These are phyloP conservation scores for Brachionus rubens DNA, from an alignment of 1,140 invertebrate genomes.

Conservation along the genomic window DNA sequence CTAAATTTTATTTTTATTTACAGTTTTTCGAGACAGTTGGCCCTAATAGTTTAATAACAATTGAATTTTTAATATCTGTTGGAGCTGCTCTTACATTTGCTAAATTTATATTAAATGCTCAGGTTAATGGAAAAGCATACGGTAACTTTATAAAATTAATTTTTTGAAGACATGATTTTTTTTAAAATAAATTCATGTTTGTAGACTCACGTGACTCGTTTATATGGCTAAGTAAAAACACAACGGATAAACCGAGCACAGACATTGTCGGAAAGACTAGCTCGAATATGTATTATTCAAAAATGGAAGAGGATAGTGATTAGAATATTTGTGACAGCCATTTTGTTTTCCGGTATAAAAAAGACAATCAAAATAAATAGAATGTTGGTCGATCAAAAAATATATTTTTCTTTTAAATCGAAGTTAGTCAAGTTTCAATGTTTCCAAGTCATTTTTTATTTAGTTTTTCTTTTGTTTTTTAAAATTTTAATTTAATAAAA, in stretches of 20 bases:
- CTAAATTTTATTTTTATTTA: not conserved
- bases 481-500: too few species aligned
- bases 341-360: too few species aligned
- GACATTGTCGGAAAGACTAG: not conserved
- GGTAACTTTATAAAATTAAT: not conserved
- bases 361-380: too few species aligned
- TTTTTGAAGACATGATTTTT: not conserved
- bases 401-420: too few species aligned
- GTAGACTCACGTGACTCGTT: not conserved
- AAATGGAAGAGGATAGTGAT: constrained; percentile 43
- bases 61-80: constrained; percentile 19
- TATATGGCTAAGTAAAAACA: not conserved
- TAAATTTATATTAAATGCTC: not conserved
- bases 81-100: not conserved
- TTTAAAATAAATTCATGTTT: not conserved
- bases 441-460: too few species aligned
- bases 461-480: too few species aligned
- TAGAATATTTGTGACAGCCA: not conserved
- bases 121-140: not conserved
- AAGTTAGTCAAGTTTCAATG: too few species aligned
- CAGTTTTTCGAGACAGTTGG: constrained; percentile 6
- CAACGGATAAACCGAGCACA: not conserved
- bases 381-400: too few species aligned
- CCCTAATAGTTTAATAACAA: constrained; percentile 1
- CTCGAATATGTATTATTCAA: constrained; percentile 22